Conservation (phyloP, 2,888 invertebrate genomes). For the Eilema caniola region DNA sequence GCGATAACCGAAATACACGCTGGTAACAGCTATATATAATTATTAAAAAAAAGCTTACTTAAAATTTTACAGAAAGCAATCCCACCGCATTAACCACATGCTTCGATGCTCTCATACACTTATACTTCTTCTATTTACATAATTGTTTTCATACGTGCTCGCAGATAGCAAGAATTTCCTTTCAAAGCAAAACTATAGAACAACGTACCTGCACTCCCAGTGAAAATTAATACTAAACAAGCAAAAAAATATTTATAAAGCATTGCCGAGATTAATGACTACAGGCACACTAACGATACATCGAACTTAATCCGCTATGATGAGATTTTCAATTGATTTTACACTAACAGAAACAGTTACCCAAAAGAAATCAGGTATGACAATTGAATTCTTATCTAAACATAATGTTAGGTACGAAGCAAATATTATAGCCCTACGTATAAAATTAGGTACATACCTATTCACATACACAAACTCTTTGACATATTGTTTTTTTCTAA, state of each 20-base stretch:
- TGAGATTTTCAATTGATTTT: slow-evolving; percentile 50
- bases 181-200: neutral
- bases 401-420: slow-evolving; percentile 5
- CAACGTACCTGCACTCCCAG: slow-evolving; percentile 29
- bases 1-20: no score
- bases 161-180: neutral
- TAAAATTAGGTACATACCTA: no score
- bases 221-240: slow-evolving; percentile 21
- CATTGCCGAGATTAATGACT: slow-evolving; percentile 25
- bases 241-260: slow-evolving; percentile 21
- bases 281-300: slow-evolving; percentile 3
- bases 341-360: slow-evolving; percentile 18
- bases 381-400: slow-evolving; percentile 35
- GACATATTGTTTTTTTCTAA: no score
- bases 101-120: no score
- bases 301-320: slow-evolving; percentile 25
- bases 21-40: no score
- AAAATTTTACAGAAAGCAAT: no score
- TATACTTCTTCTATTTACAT: no score
- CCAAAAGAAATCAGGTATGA: slow-evolving; percentile 23
- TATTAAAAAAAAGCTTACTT: no score
- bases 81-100: no score
- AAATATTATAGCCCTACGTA: no score
- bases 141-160: no score
- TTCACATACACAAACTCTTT: no score